Evolutionary conservation across 2,797 vertebrate genomes (phyloP), one percentile per base, ranked within the genome.

Genomic region (Luscinia luscinia): DNA sequence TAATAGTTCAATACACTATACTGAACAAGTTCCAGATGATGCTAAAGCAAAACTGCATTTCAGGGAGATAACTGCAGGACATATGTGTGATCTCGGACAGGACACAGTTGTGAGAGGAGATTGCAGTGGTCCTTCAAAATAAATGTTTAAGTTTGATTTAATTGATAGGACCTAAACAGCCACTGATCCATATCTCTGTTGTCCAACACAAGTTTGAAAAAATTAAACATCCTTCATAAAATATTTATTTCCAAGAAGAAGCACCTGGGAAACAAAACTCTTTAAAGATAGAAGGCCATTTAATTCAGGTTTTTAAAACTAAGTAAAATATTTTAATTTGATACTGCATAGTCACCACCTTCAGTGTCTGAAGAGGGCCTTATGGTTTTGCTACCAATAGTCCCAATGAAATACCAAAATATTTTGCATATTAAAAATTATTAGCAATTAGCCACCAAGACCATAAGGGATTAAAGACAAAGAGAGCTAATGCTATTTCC

Each of bases 61-160:
- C 0, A 0, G 61, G 16, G 40, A 68, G 30, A 21, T 19, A 83
- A 30, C 13, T 58, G 30, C 30, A 90, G 52, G 57, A 40, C 7
- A n/a, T 1, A 1, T 3, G 6, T 2, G 0, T 34, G 11, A 64
- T 40, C 41, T 16, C 27, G n/a, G 36, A 46, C 19, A 68, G 15
- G 63, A 72, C 8, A 19, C 9, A 8, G 5, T 11, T 70, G 19
- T 36, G 21, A 74, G 27, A 43, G 15, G 46, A 89, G 84, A 73
- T 34, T 40, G n/a, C 19, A 72, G 12, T 28, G 48, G n/a, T 66
- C 28, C 34, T 79, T 92, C 51, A 78, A 85, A 90, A 57, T 3
- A 72, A 68, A 62, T 38, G 34, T 9, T 2, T 10, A 73, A 23
- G 9, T 36, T 78, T 73, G n/a, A 59, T 81, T 89, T 62, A 77